These are phyloP conservation scores for Bujurquina vittata DNA, from an alignment of 2,113 vertebrate species.

Conservation along the genomic window DNA sequence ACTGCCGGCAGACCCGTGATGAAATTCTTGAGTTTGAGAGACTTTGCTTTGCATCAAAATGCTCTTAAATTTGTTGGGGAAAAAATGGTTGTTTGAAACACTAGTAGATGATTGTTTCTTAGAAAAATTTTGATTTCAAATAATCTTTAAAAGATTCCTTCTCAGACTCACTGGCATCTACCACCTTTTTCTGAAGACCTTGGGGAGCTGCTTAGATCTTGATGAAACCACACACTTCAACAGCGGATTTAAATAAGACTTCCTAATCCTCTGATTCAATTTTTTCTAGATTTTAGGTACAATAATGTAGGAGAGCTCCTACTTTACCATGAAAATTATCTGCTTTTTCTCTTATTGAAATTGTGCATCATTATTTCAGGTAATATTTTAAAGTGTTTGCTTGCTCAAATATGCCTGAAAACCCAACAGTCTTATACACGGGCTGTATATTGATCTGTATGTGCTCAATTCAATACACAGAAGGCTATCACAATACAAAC, in stretches of 20 bases:
- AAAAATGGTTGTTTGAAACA: not conserved
- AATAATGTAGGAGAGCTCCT: not conserved
- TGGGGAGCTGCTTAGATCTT: not conserved
- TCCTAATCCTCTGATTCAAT: not conserved
- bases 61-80: not conserved
- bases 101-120: not conserved
- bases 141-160: not conserved
- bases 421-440: not conserved
- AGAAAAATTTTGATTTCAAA: not conserved
- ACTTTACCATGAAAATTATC: not conserved
- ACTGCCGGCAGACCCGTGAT: not conserved
- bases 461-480: not conserved
- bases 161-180: not conserved
- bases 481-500: not conserved
- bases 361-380: not conserved
- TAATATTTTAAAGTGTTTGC: rapidly evolving
- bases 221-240: not conserved
- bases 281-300: not conserved
- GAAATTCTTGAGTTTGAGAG: not conserved
- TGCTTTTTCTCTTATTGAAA: not conserved
- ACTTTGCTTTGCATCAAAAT: not conserved
- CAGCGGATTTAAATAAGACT: not conserved
- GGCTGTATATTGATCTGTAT: not conserved
- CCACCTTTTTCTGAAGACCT: not conserved
- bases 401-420: not conserved